Evolutionary conservation across 2,113 vertebrate species (phyloP), one percentile per base, ranked within the genome.

Genomic region (Plestiodon gilberti): DNA sequence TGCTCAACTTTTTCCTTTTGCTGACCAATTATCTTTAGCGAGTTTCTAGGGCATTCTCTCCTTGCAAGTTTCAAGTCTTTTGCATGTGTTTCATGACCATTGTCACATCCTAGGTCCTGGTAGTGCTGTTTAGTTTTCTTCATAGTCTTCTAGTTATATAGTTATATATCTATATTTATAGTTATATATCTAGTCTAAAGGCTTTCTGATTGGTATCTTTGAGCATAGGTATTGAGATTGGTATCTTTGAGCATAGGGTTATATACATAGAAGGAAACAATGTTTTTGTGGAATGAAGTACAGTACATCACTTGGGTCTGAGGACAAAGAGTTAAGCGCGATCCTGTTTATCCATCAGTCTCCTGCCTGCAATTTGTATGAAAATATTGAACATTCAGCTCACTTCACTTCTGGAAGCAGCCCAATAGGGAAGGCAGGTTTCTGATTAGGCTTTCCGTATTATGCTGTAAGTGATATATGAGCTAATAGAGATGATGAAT

Each of bases 401-500:
- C 78, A 84, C 2, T 81, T 9, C 4, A 4, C 57, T 83, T 90
- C 79, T 88, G 40, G 67, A 52, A 89, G 62, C 2, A 75, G 18
- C 22, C 0, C 23, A 78, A 43, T 82, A 23, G 33, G 7, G 25
- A 7, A 40, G 38, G 22, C 15, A 81, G 1, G 0, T 69, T 2
- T 85, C 69, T 81, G 85, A 74, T 81, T 22, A 86, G 43, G 30
- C 22, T 81, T 81, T 35, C 61, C 35, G 23, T 80, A n/a, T 3
- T 69, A 59, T 64, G 17, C 30, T 85, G 1, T 7, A 73, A 81
- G 81, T 74, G 82, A 79, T 69, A 89, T 78, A 87, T 83, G 7
- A 88, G 40, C 55, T 67, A 84, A 81, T 62, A 57, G 43, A 78
- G 43, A 85, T 85, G 71, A 40, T 40, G 1, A 82, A 91, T 84